A percentile compares a stretch with the other conserved stretches of the same genome.
phyloP scores from a whole-genome alignment of 2,113 vertebrate genomes.

The Chascanopsetta lugubris region DNA sequence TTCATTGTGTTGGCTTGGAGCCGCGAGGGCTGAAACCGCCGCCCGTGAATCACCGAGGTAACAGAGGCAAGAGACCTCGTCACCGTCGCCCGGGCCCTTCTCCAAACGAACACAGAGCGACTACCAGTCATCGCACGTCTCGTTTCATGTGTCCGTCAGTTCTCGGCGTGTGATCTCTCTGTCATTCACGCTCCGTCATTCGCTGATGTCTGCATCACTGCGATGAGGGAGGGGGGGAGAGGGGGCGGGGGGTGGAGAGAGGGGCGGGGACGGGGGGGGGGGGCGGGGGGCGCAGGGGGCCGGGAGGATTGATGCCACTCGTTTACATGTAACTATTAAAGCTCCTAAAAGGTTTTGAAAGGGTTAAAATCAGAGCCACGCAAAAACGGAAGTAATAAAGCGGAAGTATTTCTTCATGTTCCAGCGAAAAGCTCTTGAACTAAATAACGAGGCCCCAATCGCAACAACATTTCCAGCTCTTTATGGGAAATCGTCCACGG shows the following conservation, averaged over 20 bases:
- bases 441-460: no score
- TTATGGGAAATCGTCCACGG: no score
- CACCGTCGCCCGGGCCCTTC: conserved; percentile 1
- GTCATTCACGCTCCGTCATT: conserved; percentile 57
- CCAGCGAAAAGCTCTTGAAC: no score
- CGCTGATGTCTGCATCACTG: conserved; percentile 42
- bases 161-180: conserved; percentile 33
- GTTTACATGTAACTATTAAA: no score
- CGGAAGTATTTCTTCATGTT: no score
- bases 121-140: conserved; percentile 30
- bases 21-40: conserved; percentile 34
- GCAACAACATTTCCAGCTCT: no score
- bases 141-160: conserved; percentile 6
- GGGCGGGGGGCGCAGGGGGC: conserved; percentile 54
- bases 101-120: conserved; percentile 52
- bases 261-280: conserved; percentile 19
- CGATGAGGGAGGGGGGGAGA: no score
- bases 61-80: conserved; percentile 42
- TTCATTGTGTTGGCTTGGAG: conserved; percentile 57
- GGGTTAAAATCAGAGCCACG: no score
- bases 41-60: conserved; percentile 36
- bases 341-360: no score
- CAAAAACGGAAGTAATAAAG: no score
- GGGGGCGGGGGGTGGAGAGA: no score
- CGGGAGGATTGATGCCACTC: background rate